Conservation (phyloP, 2,888 invertebrate species). For the Sinodicranocentrus sp. region DNA sequence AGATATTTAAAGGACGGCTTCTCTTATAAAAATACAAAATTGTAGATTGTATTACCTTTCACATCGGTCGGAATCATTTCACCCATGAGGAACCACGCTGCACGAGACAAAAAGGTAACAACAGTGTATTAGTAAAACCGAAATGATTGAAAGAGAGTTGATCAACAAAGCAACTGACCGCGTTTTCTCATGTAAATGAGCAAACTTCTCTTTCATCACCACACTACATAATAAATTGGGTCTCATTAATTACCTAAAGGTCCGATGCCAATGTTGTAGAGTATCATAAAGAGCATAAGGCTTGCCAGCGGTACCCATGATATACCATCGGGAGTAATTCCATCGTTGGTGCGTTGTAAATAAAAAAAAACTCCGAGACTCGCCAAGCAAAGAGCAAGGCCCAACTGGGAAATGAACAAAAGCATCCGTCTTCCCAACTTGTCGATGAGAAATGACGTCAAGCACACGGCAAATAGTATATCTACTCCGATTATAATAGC, state of each 20-base stretch:
- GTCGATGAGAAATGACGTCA: constrained; percentile 85
- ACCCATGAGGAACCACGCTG: not conserved
- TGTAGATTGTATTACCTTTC: not conserved
- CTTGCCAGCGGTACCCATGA: constrained; percentile 80
- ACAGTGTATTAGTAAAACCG: too few species aligned
- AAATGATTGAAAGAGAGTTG: too few species aligned
- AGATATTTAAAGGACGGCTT: not conserved
- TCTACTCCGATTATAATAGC: constrained; percentile 67
- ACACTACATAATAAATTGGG: too few species aligned
- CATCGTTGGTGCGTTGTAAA: constrained; percentile 76
- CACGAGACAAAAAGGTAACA: not conserved
- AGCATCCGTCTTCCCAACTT: constrained; percentile 88
- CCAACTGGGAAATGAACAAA: constrained; percentile 86
- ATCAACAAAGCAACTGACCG: too few species aligned
- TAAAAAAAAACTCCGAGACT: constrained; percentile 87
- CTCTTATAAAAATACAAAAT: not conserved
- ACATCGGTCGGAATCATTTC: not conserved
- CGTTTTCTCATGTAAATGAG: too few species aligned
- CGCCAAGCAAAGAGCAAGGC: constrained; percentile 86
- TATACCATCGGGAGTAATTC: not conserved
- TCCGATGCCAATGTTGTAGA: constrained; percentile 91
- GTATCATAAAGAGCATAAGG: constrained; percentile 87
- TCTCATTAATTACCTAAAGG: too few species aligned
- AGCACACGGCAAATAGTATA: constrained; percentile 57
- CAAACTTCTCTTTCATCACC: too few species aligned